Evolutionary conservation across 2,888 invertebrate species (phyloP).

Genomic region (Papilio gigon): DNA sequence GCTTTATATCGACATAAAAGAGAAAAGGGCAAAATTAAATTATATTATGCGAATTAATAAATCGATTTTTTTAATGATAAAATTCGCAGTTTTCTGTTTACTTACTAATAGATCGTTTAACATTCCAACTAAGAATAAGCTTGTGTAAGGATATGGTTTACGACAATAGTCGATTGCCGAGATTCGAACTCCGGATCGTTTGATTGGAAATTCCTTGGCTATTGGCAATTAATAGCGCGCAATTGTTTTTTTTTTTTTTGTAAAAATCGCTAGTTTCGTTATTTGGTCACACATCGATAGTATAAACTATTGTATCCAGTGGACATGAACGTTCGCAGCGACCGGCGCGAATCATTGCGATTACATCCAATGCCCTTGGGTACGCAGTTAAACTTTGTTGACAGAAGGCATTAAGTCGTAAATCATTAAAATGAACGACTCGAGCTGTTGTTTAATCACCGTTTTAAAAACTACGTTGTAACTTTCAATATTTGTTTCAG

Average conservation of each 20-base stretch:
- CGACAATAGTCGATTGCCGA: too few relatives aligned
- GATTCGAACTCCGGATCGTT: too few relatives aligned
- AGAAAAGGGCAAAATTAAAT: not conserved
- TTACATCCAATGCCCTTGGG: conserved; percentile 31
- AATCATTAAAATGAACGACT: conserved; percentile 24
- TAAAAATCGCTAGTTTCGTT: not conserved
- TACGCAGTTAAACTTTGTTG: conserved; percentile 30
- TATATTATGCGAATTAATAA: not conserved
- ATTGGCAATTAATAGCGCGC: too few relatives aligned
- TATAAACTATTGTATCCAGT: conserved; percentile 1
- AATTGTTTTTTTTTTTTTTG: too few relatives aligned
- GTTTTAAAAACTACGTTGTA: conserved; percentile 18
- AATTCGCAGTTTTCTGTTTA: too few relatives aligned
- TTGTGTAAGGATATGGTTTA: too few relatives aligned
- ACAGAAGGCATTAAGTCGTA: conserved; percentile 26
- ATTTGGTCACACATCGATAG: conserved; percentile 20
- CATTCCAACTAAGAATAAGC: too few relatives aligned
- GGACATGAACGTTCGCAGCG: conserved; percentile 30
- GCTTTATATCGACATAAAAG: not conserved
- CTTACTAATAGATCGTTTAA: too few relatives aligned
- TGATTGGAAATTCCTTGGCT: too few relatives aligned
- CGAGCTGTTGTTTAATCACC: conserved; percentile 4
- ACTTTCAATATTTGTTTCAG: conserved; percentile 12
- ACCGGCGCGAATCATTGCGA: conserved; percentile 33
- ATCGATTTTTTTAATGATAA: too few relatives aligned